Evolutionary conservation across 2,888 invertebrate genomes (phyloP).

Genomic region (Cheilosia vernalis): DNA sequence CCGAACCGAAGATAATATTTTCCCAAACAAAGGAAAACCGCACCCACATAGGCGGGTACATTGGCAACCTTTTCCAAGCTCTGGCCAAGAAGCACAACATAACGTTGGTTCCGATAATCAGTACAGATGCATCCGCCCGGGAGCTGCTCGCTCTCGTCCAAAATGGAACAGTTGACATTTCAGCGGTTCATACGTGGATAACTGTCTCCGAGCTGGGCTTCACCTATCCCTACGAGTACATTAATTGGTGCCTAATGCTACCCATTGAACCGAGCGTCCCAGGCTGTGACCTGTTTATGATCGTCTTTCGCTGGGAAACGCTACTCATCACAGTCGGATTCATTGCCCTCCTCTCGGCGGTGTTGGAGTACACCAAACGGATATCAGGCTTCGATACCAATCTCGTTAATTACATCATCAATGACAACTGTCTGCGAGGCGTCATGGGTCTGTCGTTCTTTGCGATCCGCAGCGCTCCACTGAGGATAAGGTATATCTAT

Average conservation of each 20-base stretch:
- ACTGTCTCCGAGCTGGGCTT: conserved; percentile 46
- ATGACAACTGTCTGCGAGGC: conserved; percentile 80
- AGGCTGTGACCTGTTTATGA: conserved; percentile 77
- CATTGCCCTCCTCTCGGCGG: conserved; percentile 76
- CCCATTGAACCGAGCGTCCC: conserved; percentile 80
- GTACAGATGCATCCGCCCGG: conserved; percentile 65
- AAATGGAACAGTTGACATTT: conserved; percentile 79
- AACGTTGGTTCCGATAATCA: conserved; percentile 59
- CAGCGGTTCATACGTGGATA: conserved; percentile 65
- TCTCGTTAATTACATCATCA: conserved; percentile 77
- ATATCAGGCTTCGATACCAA: conserved; percentile 76
- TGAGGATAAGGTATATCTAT: conserved; percentile 78
- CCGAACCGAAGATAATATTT: conserved; percentile 78
- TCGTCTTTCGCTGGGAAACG: conserved; percentile 78
- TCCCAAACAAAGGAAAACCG: conserved; percentile 72
- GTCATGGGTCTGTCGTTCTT: conserved; percentile 79
- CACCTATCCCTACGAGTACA: conserved; percentile 78
- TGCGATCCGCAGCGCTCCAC: conserved; percentile 77
- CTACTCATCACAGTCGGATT: conserved; percentile 76
- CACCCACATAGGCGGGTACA: conserved; percentile 76
- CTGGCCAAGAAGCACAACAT: conserved; percentile 79
- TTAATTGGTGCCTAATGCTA: conserved; percentile 79
- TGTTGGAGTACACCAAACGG: conserved; percentile 76
- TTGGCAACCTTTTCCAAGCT: conserved; percentile 78
- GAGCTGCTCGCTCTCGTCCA: conserved; percentile 77